Conservation (phyloP, 2,888 invertebrate genomes). For the Epirrita christyi region DNA sequence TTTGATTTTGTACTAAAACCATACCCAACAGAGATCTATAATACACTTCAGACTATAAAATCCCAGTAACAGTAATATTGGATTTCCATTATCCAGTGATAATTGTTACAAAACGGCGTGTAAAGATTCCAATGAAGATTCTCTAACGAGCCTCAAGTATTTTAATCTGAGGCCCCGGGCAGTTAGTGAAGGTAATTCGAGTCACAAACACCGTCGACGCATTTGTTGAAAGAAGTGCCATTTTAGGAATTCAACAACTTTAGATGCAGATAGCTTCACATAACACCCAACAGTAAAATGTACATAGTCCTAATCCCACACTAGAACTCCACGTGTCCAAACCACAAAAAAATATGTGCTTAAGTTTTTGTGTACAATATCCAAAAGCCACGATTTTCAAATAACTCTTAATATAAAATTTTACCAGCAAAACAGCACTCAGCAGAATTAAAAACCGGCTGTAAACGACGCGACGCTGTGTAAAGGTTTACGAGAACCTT, state of each 20-base stretch:
- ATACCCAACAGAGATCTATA: not conserved
- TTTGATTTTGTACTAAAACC: no score
- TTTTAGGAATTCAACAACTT: not conserved
- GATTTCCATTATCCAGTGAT: conserved; percentile 11
- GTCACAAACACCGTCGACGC: no score
- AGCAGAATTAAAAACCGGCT: conserved; percentile 30
- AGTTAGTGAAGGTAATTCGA: conserved; percentile 1
- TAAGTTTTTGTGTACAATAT: no score
- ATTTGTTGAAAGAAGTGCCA: not conserved
- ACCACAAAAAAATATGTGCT: no score
- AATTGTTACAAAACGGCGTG: conserved; percentile 6
- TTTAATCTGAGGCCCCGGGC: conserved; percentile 4
- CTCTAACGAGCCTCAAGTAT: not conserved
- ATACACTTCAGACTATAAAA: not conserved
- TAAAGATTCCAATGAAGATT: conserved; percentile 7
- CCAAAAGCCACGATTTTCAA: not conserved
- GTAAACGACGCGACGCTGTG: conserved; percentile 5
- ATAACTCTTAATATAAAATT: conserved; percentile 13
- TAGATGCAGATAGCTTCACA: no score
- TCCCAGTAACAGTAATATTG: conserved; percentile 1
- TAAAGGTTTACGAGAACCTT: conserved; percentile 28
- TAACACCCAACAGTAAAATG: no score
- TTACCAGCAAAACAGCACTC: conserved; percentile 36
- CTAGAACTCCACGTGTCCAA: no score
- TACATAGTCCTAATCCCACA: no score